Conservation (phyloP, 2,113 vertebrate genomes). For the Paedocypris sp. region DNA sequence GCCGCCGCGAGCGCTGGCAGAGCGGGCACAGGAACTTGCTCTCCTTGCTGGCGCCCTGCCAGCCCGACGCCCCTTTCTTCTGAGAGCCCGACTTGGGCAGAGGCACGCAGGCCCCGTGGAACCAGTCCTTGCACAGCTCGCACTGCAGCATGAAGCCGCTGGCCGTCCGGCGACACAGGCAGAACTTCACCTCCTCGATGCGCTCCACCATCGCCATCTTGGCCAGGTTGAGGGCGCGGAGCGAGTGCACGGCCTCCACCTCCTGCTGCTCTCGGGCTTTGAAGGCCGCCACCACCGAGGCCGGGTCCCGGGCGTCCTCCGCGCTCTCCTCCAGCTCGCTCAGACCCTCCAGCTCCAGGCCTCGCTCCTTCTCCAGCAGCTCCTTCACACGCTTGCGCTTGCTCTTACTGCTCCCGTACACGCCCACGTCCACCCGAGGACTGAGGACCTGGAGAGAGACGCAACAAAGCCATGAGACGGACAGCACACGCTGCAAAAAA, state of each 20-base stretch:
- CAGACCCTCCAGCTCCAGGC: conserved; percentile 76
- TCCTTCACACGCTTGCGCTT: conserved; percentile 86
- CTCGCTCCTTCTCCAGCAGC: conserved; percentile 88
- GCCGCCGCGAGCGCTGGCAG: conserved; percentile 87
- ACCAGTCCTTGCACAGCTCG: conserved; percentile 97
- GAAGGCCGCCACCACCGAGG: conserved; percentile 84
- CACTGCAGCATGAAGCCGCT: conserved; percentile 96
- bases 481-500: too few relatives aligned
- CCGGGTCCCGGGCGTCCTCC: conserved; percentile 79
- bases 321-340: conserved; percentile 81
- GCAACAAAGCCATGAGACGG: too few relatives aligned
- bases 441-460: conserved; percentile 76
- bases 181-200: conserved; percentile 93
- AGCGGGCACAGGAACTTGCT: conserved; percentile 90
- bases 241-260: conserved; percentile 83
- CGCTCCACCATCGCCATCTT: conserved; percentile 97
- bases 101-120: conserved; percentile 87
- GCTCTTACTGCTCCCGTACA: conserved; percentile 90
- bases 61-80: conserved; percentile 77
- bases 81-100: conserved; percentile 82
- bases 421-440: conserved; percentile 84
- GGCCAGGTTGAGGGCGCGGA: conserved; percentile 84
- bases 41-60: conserved; percentile 89
- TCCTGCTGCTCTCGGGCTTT: conserved; percentile 92
- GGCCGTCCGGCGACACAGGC: conserved; percentile 85